Conservation (phyloP, 2,888 invertebrate species). For the Cinara cedri region DNA sequence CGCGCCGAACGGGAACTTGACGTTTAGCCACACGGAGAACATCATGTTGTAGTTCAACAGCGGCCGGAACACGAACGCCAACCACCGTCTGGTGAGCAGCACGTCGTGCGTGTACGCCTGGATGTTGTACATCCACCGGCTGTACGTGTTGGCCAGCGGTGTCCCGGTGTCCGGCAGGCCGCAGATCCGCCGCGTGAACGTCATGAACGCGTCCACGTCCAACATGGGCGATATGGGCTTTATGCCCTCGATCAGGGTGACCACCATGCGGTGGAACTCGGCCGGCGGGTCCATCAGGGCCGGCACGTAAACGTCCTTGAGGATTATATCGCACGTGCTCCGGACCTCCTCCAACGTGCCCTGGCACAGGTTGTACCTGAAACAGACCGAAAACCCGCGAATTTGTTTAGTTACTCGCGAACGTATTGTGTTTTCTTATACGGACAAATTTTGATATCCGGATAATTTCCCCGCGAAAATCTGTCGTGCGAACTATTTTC, state of each 20-base stretch:
- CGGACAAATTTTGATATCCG: too few species aligned
- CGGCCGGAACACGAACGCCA: constrained; percentile 66
- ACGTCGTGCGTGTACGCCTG: constrained; percentile 63
- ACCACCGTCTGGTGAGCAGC: constrained; percentile 62
- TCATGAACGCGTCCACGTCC: constrained; percentile 68
- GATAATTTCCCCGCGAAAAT: too few species aligned
- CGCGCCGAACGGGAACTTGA: constrained; percentile 70
- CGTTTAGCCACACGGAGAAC: constrained; percentile 69
- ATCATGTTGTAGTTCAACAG: constrained; percentile 71
- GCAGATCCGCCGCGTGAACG: constrained; percentile 67
- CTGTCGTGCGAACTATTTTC: too few species aligned
- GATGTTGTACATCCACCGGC: constrained; percentile 62
- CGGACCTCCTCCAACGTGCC: constrained; percentile 59
- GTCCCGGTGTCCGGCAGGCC: constrained; percentile 65
- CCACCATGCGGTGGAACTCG: constrained; percentile 72
- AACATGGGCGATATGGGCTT: constrained; percentile 73
- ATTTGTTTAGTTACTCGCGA: too few species aligned
- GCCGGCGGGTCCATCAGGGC: constrained; percentile 68
- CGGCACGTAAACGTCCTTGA: constrained; percentile 70
- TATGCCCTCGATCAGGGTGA: constrained; percentile 72
- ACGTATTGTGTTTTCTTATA: too few species aligned
- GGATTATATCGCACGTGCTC: constrained; percentile 70
- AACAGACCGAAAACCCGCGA: too few species aligned
- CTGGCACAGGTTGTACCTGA: constrained; percentile 62
- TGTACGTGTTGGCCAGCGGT: constrained; percentile 61